Evolutionary conservation across 2,113 vertebrate genomes (phyloP).

Genomic region (Ptychochromis oligacanthus): DNA sequence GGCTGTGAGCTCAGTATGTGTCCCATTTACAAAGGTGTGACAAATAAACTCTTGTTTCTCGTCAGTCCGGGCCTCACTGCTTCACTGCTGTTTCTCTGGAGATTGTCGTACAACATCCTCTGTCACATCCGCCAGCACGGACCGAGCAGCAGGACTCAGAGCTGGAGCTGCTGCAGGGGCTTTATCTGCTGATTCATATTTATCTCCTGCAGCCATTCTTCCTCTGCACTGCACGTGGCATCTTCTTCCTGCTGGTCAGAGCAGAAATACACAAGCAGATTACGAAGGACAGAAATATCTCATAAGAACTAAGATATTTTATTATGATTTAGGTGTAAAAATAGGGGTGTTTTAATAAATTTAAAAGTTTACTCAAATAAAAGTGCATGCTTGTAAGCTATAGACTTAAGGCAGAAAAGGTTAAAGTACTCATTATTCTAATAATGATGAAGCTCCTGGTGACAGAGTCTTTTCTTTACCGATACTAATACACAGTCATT

Average conservation of each 20-base stretch:
- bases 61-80: constrained; percentile 12
- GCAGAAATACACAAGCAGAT: not conserved
- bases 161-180: constrained; percentile 15
- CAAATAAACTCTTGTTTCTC: constrained; percentile 72
- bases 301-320: not conserved
- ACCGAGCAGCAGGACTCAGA: not conserved
- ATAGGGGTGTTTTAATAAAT: not conserved
- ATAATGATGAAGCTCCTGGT: not conserved
- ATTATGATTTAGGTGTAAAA: not conserved
- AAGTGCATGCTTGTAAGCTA: not conserved
- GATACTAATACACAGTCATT: not conserved
- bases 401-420: not conserved
- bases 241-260: constrained; percentile 24
- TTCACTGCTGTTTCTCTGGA: constrained; percentile 12
- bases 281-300: not conserved
- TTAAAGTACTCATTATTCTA: not conserved
- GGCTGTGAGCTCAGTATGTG: constrained; percentile 65
- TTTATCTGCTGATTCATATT: constrained; percentile 50
- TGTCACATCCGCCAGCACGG: constrained; percentile 12
- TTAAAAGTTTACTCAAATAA: too few relatives aligned
- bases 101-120: not conserved
- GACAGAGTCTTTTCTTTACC: not conserved
- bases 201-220: constrained; percentile 68
- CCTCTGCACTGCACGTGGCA: not conserved
- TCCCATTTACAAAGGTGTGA: constrained; percentile 66